Evolutionary conservation across 2,113 vertebrate genomes (phyloP).

Genomic region (Poeciliopsis turrubarensis): DNA sequence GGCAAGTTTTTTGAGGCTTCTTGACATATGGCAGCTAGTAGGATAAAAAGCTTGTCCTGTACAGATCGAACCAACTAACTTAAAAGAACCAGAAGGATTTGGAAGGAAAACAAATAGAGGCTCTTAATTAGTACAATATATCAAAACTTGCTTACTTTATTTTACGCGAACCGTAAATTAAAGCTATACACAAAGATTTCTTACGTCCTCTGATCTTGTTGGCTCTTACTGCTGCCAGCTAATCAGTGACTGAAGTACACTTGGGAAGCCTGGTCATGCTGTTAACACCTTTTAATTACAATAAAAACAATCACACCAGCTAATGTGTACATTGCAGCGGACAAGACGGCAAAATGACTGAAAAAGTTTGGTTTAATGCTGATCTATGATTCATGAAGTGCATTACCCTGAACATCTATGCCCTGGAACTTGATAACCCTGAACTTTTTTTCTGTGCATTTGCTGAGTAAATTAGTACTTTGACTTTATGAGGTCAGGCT

Average conservation of each 20-base stretch:
- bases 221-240: constrained; percentile 26
- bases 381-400: too few species aligned
- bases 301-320: neutral
- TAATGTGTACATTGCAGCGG: neutral
- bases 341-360: neutral
- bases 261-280: constrained; percentile 19
- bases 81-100: neutral
- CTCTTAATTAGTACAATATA: neutral
- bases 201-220: constrained; percentile 16
- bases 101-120: neutral
- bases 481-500: too few species aligned
- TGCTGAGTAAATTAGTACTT: too few species aligned
- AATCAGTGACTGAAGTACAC: constrained; percentile 32
- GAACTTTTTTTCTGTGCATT: too few species aligned
- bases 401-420: too few species aligned
- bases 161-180: neutral
- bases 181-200: neutral
- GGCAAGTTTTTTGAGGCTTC: constrained; percentile 41
- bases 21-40: constrained; percentile 46
- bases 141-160: neutral
- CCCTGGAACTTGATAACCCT: too few species aligned
- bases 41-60: constrained; percentile 13
- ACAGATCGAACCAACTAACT: neutral
- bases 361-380: neutral
- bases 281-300: constrained; percentile 41